Evolutionary conservation across 2,113 vertebrate genomes (phyloP).

Genomic region (Pavo muticus): DNA sequence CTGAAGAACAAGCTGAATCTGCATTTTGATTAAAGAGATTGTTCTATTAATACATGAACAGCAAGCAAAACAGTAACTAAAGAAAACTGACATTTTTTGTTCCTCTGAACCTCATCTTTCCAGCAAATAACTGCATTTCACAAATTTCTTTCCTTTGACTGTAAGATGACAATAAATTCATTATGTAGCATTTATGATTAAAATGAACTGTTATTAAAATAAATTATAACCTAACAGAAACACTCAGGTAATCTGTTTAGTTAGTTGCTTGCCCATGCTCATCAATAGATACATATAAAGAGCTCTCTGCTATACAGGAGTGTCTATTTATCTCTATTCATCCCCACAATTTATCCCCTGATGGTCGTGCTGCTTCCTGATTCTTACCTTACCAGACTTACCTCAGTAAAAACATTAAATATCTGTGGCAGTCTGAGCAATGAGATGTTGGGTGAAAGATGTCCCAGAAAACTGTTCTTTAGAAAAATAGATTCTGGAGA

Average conservation of each 20-base stretch:
- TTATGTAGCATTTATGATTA: neutral
- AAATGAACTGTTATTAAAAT: constrained; percentile 31
- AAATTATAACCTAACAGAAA: constrained; percentile 25
- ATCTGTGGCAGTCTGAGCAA: neutral
- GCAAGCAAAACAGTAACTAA: constrained; percentile 17
- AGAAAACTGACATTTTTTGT: constrained; percentile 10
- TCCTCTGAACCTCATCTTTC: neutral
- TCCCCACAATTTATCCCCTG: neutral
- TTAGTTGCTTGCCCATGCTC: constrained; percentile 24
- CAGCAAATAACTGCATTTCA: neutral
- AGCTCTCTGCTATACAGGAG: neutral
- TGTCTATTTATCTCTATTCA: constrained; percentile 20
- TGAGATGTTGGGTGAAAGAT: neutral
- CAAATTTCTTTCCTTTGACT: neutral
- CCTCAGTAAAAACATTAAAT: neutral
- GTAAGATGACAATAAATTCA: constrained; percentile 13
- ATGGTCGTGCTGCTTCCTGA: neutral
- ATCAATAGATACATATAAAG: neutral
- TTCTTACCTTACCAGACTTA: neutral
- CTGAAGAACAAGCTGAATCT: constrained; percentile 54
- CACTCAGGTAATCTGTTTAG: constrained; percentile 7
- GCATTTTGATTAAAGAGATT: constrained; percentile 48
- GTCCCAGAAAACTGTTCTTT: neutral
- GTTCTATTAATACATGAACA: constrained; percentile 65
- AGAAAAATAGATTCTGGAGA: constrained; percentile 19